Conservation (phyloP, 2,113 vertebrate genomes). For the Myrmecobius fasciatus region DNA sequence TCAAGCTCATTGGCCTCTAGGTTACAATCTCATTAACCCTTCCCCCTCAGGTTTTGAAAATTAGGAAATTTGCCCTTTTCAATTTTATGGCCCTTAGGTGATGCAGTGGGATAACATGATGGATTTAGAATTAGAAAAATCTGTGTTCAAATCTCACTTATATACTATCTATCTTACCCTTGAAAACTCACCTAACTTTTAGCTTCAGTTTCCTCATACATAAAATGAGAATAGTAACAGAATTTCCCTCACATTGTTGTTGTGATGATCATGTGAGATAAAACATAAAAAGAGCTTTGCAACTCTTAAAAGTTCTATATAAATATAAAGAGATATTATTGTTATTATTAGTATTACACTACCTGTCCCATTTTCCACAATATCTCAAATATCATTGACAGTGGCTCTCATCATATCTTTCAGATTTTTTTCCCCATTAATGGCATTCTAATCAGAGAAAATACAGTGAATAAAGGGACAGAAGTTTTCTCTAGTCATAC, state of each 20-base stretch:
- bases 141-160: not conserved
- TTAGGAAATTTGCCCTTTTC: not conserved
- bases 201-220: not conserved
- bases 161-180: not conserved
- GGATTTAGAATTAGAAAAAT: not conserved
- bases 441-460: not conserved
- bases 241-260: not conserved
- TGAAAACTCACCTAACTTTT: not conserved
- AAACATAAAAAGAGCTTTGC: not conserved
- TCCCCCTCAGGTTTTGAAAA: not conserved
- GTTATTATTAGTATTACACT: not conserved
- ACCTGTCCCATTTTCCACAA: not conserved
- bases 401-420: not conserved
- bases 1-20: not conserved
- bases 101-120: not conserved
- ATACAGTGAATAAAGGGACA: constrained; percentile 7
- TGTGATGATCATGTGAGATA: not conserved
- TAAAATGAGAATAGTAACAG: not conserved
- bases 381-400: not conserved
- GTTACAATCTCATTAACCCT: not conserved
- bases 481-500: not conserved
- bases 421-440: not conserved
- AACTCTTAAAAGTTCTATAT: not conserved
- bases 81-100: not conserved
- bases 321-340: not conserved